Evolutionary conservation across 2,113 vertebrate genomes (phyloP).

Genomic region (Chelonoidis abingdonii): DNA sequence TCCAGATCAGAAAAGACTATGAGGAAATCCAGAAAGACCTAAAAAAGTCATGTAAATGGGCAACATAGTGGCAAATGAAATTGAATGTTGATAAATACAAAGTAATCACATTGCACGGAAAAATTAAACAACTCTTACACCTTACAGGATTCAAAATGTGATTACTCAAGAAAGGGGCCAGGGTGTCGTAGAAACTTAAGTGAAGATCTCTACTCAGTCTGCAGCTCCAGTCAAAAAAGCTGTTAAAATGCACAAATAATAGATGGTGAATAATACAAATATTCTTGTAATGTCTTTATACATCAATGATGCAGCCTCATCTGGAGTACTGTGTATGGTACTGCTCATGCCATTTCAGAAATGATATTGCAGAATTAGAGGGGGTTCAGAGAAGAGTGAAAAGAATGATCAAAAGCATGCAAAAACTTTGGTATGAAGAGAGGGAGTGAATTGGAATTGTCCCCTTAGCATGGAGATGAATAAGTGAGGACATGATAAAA

Average conservation of each 20-base stretch:
- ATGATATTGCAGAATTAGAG: background rate
- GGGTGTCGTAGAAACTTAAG: background rate
- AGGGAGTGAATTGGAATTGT: background rate
- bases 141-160: background rate
- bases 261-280: background rate
- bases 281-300: background rate
- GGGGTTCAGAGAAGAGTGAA: background rate
- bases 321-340: background rate
- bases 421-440: background rate
- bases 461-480: background rate
- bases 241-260: background rate
- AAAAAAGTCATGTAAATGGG: background rate
- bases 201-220: background rate
- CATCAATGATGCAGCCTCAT: background rate
- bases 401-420: background rate
- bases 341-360: background rate
- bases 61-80: background rate
- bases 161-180: background rate
- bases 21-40: background rate
- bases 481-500: background rate
- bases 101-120: background rate
- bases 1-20: slow-evolving; percentile 36
- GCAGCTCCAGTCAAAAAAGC: background rate
- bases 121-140: background rate
- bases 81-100: background rate